Conservation (phyloP, 2,888 invertebrate species). For the Hyposoter dolosus region DNA sequence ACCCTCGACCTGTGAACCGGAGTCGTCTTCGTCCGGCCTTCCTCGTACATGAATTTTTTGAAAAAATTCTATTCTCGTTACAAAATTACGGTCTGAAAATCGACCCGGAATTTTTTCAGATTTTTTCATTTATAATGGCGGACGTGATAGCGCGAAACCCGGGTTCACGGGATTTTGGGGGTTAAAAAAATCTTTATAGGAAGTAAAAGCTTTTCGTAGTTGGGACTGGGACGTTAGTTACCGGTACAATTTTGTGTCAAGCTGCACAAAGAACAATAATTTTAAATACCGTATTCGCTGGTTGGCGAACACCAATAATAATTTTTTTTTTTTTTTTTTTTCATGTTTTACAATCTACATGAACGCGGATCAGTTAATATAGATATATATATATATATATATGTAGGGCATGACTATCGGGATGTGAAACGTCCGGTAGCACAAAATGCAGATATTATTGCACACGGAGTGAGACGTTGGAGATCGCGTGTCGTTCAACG, state of each 20-base stretch:
- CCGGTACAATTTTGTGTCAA: background rate
- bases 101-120: too few relatives aligned
- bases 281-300: constrained; percentile 1
- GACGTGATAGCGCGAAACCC: background rate
- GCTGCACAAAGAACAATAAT: background rate
- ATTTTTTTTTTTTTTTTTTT: constrained; percentile 11
- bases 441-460: constrained; percentile 55
- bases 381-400: background rate
- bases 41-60: too few relatives aligned
- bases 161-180: too few relatives aligned
- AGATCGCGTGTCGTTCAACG: constrained; percentile 70
- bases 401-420: constrained; percentile 22
- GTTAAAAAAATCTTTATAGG: background rate
- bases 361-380: background rate
- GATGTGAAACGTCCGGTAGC: constrained; percentile 33
- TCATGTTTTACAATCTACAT: background rate
- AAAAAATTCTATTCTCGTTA: too few relatives aligned
- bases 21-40: too few relatives aligned
- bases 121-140: too few relatives aligned
- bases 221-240: background rate
- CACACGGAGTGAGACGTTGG: constrained; percentile 68
- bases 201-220: background rate
- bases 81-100: too few relatives aligned
- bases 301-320: background rate
- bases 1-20: too few relatives aligned